Evolutionary conservation across 2,888 invertebrate genomes (phyloP).

Genomic region (Agrochola circellaris): DNA sequence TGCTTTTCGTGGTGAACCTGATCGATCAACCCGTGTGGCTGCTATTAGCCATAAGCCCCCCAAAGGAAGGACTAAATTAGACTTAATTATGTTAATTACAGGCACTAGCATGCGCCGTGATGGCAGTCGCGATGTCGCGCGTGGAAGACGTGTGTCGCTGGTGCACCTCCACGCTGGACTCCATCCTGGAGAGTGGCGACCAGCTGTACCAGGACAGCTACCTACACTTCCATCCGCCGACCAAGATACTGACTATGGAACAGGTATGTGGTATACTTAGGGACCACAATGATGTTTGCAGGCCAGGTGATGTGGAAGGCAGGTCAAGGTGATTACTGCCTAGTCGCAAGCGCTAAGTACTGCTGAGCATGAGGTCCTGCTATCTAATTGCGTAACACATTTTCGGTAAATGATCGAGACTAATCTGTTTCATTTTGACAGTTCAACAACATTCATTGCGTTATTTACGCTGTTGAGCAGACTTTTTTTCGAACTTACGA

Average conservation of each 20-base stretch:
- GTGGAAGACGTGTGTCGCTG: constrained; percentile 89
- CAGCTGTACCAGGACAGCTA: constrained; percentile 91
- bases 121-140: constrained; percentile 90
- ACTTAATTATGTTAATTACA: constrained; percentile 53
- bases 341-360: neutral
- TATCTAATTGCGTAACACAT: too few relatives aligned
- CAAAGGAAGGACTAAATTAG: neutral
- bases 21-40: neutral
- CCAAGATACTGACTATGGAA: constrained; percentile 75
- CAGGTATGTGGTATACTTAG: constrained; percentile 73
- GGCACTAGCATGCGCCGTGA: constrained; percentile 86
- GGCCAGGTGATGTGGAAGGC: neutral
- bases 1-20: neutral
- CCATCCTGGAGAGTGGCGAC: constrained; percentile 90
- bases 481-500: too few relatives aligned
- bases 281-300: neutral
- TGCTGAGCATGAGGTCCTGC: neutral
- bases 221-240: constrained; percentile 86
- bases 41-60: neutral
- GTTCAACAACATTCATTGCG: too few relatives aligned
- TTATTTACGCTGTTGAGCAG: too few relatives aligned
- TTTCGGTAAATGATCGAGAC: too few relatives aligned
- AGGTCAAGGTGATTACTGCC: neutral
- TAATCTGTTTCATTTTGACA: too few relatives aligned
- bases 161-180: constrained; percentile 89